These are phyloP conservation scores for Drosophila paranaensis DNA, from an alignment of 2,888 invertebrate genomes.

Conservation along the genomic window DNA sequence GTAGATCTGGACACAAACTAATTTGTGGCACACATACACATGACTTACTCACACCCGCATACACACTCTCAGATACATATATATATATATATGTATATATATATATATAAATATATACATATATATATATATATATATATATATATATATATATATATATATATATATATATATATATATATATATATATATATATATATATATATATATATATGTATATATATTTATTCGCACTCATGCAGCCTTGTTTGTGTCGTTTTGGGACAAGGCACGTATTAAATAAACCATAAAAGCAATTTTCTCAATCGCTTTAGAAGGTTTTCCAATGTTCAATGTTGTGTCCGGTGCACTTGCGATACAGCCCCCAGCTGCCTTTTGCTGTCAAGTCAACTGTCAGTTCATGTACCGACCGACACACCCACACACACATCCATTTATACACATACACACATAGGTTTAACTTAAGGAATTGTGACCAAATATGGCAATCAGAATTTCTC, in stretches of 20 bases:
- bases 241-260: conserved; percentile 32
- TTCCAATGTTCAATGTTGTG: conserved; percentile 62
- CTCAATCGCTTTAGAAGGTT: conserved; percentile 68
- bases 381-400: conserved; percentile 37
- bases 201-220: conserved; percentile 19
- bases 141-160: conserved; percentile 25
- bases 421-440: conserved; percentile 23
- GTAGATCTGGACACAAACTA: conserved; percentile 84
- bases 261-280: conserved; percentile 54
- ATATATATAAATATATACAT: conserved; percentile 23
- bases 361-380: conserved; percentile 10
- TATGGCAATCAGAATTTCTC: conserved; percentile 63
- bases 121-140: conserved; percentile 19
- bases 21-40: conserved; percentile 44
- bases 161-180: conserved; percentile 17
- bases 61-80: conserved; percentile 17
- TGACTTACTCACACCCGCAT: conserved; percentile 22
- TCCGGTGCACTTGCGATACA: conserved; percentile 34
- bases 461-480: conserved; percentile 55
- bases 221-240: conserved; percentile 25
- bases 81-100: conserved; percentile 19
- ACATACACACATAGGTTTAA: conserved; percentile 27
- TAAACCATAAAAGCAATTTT: conserved; percentile 62
- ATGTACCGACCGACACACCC: conserved; percentile 24
- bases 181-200: conserved; percentile 28